Percentiles rank a stretch among this genome's conserved stretches.
Evolutionary conservation across 2,113 vertebrate genomes (phyloP).

Genomic region (Ondatra zibethicus): DNA sequence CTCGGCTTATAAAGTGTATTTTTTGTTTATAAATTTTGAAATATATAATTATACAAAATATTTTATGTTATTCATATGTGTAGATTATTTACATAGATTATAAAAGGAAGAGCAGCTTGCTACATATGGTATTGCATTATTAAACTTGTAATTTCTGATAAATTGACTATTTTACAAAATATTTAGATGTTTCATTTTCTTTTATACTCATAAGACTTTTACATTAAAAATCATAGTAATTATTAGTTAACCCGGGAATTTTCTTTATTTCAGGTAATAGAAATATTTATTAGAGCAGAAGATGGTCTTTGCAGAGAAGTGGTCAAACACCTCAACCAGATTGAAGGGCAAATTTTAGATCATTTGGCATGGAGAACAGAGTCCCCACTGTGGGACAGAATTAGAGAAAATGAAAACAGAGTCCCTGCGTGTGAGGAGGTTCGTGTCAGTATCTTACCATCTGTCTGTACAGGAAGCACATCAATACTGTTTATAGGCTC

Average conservation of each 20-base stretch:
- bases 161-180: constrained; percentile 4
- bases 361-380: constrained; percentile 93
- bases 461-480: background rate
- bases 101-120: constrained; percentile 21
- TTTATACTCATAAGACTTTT: background rate
- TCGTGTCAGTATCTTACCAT: constrained; percentile 32
- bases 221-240: background rate
- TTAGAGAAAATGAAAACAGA: constrained; percentile 89
- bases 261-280: constrained; percentile 90
- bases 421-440: constrained; percentile 94
- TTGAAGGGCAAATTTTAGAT: constrained; percentile 97
- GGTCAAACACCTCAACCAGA: constrained; percentile 96
- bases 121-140: background rate
- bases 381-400: constrained; percentile 94
- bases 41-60: background rate
- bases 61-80: constrained; percentile 37
- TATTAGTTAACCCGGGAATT: background rate
- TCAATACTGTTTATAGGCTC: background rate
- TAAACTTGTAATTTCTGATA: constrained; percentile 49
- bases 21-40: constrained; percentile 45
- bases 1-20: background rate
- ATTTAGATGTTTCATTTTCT: constrained; percentile 2
- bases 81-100: constrained; percentile 14
- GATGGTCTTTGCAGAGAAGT: constrained; percentile 95
- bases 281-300: constrained; percentile 95